Conservation (phyloP, 2,888 invertebrate species). For the Cosmia trapezina region DNA sequence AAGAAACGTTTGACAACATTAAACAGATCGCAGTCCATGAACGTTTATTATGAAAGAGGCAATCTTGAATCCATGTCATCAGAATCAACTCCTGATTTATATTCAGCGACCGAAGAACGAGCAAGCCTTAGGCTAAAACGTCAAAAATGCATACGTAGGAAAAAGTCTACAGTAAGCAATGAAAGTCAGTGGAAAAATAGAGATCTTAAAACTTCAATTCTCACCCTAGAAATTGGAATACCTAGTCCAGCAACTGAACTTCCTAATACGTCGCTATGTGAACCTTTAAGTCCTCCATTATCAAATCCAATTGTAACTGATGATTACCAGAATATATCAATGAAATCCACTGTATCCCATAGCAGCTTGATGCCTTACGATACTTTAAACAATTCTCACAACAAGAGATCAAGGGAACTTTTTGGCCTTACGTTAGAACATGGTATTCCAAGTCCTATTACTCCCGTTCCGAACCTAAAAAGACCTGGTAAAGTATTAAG, state of each 20-base stretch:
- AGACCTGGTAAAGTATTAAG: constrained; percentile 84
- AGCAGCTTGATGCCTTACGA: constrained; percentile 84
- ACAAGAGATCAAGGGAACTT: constrained; percentile 79
- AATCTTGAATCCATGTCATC: constrained; percentile 76
- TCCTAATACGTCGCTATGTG: constrained; percentile 80
- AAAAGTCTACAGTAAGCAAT: constrained; percentile 86
- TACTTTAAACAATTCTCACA: constrained; percentile 67
- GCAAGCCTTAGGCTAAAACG: constrained; percentile 86
- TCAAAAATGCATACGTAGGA: constrained; percentile 90
- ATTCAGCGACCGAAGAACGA: constrained; percentile 73
- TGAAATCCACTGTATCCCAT: constrained; percentile 82
- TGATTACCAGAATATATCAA: constrained; percentile 72
- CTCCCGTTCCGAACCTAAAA: constrained; percentile 84
- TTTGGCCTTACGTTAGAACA: constrained; percentile 87
- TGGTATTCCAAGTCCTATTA: constrained; percentile 89
- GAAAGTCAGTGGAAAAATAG: constrained; percentile 80
- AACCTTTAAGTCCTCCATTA: constrained; percentile 77
- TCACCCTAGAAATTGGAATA: constrained; percentile 85
- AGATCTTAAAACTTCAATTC: constrained; percentile 76
- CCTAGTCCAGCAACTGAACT: constrained; percentile 84
- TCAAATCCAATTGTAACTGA: constrained; percentile 70
- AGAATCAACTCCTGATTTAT: constrained; percentile 85
- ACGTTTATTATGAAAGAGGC: constrained; percentile 71
- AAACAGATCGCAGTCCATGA: constrained; percentile 84
- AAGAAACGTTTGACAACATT: constrained; percentile 68